phyloP scores from a whole-genome alignment of 2,888 invertebrate genomes.

The Geotrupes spiniger region DNA sequence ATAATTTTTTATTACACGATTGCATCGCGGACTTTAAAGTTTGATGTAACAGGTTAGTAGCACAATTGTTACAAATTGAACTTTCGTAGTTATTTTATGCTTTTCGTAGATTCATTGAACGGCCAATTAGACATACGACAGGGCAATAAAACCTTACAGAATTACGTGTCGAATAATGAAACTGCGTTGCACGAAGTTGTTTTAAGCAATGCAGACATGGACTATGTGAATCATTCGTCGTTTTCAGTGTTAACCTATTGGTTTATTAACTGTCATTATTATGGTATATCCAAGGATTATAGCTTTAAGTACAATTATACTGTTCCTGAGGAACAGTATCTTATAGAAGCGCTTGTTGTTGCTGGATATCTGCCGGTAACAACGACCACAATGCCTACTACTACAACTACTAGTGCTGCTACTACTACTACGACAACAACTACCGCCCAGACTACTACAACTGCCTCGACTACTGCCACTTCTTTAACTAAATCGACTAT shows the following conservation, averaged over 20 bases:
- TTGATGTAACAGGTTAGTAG: slow-evolving; percentile 54
- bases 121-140: slow-evolving; percentile 67
- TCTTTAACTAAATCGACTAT: no score
- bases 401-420: slow-evolving; percentile 39
- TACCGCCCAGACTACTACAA: slow-evolving; percentile 24
- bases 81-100: slow-evolving; percentile 14
- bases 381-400: slow-evolving; percentile 44
- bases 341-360: slow-evolving; percentile 68
- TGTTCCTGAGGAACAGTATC: slow-evolving; percentile 58
- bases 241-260: slow-evolving; percentile 66
- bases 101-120: slow-evolving; percentile 61
- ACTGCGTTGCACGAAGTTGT: slow-evolving; percentile 58
- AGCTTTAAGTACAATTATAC: slow-evolving; percentile 63
- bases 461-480: slow-evolving; percentile 13
- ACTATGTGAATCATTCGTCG: slow-evolving; percentile 56
- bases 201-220: slow-evolving; percentile 60
- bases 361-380: slow-evolving; percentile 64
- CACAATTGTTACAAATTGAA: slow-evolving; percentile 10
- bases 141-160: slow-evolving; percentile 55
- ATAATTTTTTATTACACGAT: slow-evolving; percentile 48
- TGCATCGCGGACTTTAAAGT: slow-evolving; percentile 47
- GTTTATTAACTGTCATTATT: slow-evolving; percentile 75
- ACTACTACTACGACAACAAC: slow-evolving; percentile 28
- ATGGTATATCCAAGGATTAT: slow-evolving; percentile 62
- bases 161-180: slow-evolving; percentile 64